These are phyloP conservation scores for Halcyon senegalensis DNA, from an alignment of 2,113 vertebrate species.

Conservation along the genomic window DNA sequence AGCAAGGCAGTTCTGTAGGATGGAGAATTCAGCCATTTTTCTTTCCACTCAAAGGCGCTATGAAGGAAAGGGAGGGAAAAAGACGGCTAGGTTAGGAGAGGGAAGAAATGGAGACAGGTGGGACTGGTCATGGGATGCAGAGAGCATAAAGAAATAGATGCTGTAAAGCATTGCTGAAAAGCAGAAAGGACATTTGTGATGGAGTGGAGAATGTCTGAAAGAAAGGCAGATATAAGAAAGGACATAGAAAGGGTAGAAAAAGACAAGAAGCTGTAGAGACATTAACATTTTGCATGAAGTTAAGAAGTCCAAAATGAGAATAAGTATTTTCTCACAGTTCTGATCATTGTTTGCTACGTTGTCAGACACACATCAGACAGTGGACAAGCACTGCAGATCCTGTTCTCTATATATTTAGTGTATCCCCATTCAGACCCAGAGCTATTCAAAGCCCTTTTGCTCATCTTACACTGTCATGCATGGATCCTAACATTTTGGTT, in stretches of 20 bases:
- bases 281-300: not conserved
- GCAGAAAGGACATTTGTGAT: not conserved
- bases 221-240: not conserved
- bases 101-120: not conserved
- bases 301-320: not conserved
- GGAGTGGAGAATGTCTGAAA: not conserved
- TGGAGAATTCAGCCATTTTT: not conserved
- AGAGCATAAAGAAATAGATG: not conserved
- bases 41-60: not conserved
- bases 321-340: not conserved
- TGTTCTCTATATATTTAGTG: not conserved
- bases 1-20: not conserved
- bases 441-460: not conserved
- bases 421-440: not conserved
- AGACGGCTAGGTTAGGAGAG: not conserved
- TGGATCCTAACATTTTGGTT: not conserved
- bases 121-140: not conserved
- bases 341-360: not conserved
- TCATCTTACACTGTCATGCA: not conserved
- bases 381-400: not conserved
- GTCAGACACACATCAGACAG: not conserved
- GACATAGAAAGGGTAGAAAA: not conserved
- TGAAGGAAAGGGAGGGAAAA: not conserved
- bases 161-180: not conserved
- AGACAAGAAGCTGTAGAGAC: not conserved